phyloP scores from a whole-genome alignment of 2,113 vertebrate species.

The Hyla sarda region DNA sequence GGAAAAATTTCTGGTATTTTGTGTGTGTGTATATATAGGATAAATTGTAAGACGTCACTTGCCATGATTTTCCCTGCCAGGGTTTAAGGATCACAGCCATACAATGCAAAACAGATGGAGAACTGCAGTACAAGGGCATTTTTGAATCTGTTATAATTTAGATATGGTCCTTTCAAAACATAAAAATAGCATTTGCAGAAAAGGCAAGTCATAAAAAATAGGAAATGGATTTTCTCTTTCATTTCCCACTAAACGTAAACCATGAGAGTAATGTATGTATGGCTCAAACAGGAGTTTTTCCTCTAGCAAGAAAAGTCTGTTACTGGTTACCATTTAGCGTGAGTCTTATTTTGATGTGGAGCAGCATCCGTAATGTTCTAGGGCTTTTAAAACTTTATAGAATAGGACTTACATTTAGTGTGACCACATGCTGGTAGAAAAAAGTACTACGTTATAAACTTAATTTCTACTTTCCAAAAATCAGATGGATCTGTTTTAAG shows the following conservation, averaged over 20 bases:
- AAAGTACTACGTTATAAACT: too few species aligned
- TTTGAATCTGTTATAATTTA: conserved; percentile 19
- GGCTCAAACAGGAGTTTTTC: neutral
- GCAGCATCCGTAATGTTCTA: neutral
- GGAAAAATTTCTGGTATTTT: conserved; percentile 56
- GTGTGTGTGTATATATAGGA: conserved; percentile 48
- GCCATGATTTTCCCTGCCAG: conserved; percentile 9
- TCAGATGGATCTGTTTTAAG: too few species aligned
- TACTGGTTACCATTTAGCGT: neutral
- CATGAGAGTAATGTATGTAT: neutral
- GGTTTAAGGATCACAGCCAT: conserved; percentile 39
- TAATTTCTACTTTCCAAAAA: too few species aligned
- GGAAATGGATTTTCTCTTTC: conserved; percentile 1
- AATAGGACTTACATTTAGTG: neutral
- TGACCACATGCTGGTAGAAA: too few species aligned
- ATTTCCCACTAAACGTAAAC: conserved; percentile 24
- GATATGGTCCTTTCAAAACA: conserved; percentile 21
- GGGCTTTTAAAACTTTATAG: neutral
- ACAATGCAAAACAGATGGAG: conserved; percentile 35
- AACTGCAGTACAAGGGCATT: conserved; percentile 56
- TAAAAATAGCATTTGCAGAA: conserved; percentile 1
- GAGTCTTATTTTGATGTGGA: neutral
- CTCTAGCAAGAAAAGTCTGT: conserved; percentile 2
- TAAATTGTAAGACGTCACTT: conserved; percentile 40
- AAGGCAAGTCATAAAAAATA: conserved; percentile 1